Evolutionary conservation across 2,888 invertebrate genomes (phyloP).

Genomic region (Oxystoma pomonae): DNA sequence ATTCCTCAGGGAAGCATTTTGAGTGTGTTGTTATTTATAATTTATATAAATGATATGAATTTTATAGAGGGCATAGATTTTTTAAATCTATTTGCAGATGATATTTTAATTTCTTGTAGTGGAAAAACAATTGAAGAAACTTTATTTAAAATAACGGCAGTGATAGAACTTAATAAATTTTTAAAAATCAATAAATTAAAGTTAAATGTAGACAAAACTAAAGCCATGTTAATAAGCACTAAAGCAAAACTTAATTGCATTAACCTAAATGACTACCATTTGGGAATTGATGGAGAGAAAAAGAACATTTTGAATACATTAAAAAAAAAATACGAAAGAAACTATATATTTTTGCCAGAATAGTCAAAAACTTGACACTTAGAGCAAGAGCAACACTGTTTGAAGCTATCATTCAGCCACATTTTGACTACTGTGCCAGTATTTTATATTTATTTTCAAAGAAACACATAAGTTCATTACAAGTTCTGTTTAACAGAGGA

Average conservation of each 20-base stretch:
- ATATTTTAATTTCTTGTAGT: background rate
- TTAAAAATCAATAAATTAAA: background rate
- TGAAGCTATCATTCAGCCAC: too few species aligned
- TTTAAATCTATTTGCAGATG: constrained; percentile 5
- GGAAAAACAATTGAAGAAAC: background rate
- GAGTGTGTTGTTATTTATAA: constrained; percentile 7
- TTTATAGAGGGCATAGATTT: constrained; percentile 4
- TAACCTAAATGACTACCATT: too few species aligned
- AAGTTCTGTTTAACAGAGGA: too few species aligned
- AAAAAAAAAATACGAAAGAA: too few species aligned
- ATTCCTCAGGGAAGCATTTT: constrained; percentile 5
- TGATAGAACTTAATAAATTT: background rate
- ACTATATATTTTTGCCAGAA: too few species aligned
- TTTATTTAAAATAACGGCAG: background rate
- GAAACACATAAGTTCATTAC: too few species aligned
- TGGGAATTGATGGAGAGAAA: too few species aligned
- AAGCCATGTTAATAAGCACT: background rate
- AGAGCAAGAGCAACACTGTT: too few species aligned
- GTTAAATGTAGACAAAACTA: background rate
- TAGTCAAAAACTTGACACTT: too few species aligned
- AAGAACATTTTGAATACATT: too few species aligned
- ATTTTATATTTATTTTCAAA: too few species aligned
- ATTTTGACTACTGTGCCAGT: too few species aligned
- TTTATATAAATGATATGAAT: constrained; percentile 8
- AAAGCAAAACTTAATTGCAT: background rate